phyloP scores from a whole-genome alignment of 2,888 invertebrate species.

The Helobdella robusta region DNA sequence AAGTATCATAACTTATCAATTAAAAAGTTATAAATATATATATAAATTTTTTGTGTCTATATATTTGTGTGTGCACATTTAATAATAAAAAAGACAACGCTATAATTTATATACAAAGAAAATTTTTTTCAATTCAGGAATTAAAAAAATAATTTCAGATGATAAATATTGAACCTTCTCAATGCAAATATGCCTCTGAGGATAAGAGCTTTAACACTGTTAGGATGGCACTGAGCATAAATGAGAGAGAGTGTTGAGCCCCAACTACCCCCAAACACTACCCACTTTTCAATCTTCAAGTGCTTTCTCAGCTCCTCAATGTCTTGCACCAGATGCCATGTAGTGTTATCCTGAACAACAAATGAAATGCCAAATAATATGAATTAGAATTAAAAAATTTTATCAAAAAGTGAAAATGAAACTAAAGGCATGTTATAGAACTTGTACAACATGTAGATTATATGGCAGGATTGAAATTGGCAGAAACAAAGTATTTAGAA shows the following conservation, averaged over 20 bases:
- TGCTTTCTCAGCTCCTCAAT: conserved; percentile 42
- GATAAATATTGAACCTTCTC: too few species aligned
- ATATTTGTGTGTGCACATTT: too few species aligned
- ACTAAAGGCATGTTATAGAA: not conserved
- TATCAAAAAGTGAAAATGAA: not conserved
- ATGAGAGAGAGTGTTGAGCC: conserved; percentile 42
- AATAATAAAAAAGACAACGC: too few species aligned
- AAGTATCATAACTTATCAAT: too few species aligned
- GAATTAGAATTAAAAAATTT: not conserved
- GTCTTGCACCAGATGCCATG: conserved; percentile 44
- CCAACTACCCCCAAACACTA: conserved; percentile 47
- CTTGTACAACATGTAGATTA: too few species aligned
- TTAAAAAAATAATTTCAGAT: too few species aligned
- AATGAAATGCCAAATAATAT: not conserved
- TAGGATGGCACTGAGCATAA: conserved; percentile 43
- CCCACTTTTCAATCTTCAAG: conserved; percentile 43
- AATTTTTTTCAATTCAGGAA: too few species aligned
- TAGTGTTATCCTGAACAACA: conserved; percentile 42
- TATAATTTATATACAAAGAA: too few species aligned
- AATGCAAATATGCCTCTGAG: conserved; percentile 42
- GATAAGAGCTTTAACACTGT: conserved; percentile 42
- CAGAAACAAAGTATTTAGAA: too few species aligned
- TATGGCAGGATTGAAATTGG: too few species aligned
- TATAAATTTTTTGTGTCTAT: too few species aligned
- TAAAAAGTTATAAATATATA: too few species aligned